A percentile compares a stretch with the other conserved stretches of the same genome.
phyloP scores from a whole-genome alignment of 2,113 vertebrate species.

The Microtus pennsylvanicus region DNA sequence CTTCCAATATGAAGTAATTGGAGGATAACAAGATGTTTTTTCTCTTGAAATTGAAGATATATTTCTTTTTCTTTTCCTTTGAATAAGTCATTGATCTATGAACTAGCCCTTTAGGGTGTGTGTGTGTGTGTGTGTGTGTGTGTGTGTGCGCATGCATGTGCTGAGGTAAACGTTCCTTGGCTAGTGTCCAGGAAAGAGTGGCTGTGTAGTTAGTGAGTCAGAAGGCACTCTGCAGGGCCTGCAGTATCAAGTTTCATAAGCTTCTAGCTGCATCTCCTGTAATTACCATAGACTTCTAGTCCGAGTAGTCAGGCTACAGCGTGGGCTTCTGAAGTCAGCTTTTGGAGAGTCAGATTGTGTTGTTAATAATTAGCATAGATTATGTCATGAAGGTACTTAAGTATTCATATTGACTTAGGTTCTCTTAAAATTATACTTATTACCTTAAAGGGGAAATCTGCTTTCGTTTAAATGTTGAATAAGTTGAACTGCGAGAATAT shows the following conservation, averaged over 20 bases:
- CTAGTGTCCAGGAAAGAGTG: neutral
- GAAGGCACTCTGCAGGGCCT: neutral
- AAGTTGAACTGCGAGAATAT: slow-evolving; percentile 18
- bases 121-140: neutral
- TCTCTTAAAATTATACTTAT: neutral
- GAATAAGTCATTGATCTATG: neutral
- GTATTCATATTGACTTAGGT: neutral
- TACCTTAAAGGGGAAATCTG: neutral
- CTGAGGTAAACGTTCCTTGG: neutral
- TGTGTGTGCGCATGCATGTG: neutral
- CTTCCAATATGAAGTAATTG: neutral
- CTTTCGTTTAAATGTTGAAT: neutral
- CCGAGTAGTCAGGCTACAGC: neutral
- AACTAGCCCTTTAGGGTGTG: neutral
- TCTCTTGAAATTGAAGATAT: neutral
- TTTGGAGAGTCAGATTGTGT: neutral
- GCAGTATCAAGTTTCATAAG: slow-evolving; percentile 23
- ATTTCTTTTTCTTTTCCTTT: neutral
- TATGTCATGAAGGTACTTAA: neutral
- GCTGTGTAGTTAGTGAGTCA: neutral
- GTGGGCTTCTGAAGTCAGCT: neutral
- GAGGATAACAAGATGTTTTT: neutral
- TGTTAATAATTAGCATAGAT: neutral
- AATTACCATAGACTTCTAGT: neutral
- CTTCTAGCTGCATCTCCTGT: neutral